Base-by-base conservation (phyloP, 2,888 invertebrate species). In the Lasioglossum lativentre region DNA sequence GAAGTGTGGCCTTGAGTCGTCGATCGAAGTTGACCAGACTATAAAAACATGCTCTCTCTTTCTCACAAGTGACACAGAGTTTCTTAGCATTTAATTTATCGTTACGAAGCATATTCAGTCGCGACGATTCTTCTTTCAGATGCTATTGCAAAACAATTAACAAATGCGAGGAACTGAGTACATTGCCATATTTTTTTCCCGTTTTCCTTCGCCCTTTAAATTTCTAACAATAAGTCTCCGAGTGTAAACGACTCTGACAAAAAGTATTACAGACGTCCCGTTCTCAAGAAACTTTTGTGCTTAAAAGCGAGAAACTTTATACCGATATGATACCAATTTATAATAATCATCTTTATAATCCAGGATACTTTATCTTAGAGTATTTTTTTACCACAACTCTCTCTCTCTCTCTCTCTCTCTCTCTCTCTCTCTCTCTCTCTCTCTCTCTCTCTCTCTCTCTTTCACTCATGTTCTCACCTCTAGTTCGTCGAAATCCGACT, bases 121-220 rank as follows among this genome's bases (percentile, higher is more conserved):
- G 59, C 80, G 47, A 89, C 76, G 78, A 68, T 80, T 70, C 42
- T 76, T 81, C 59, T 74, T 80, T 79, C 66, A 42, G 34, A 45
- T 80, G 59, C 70, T 80, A 75, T 86, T 74, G 76, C 70, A 78
- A 68, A 82, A 66, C 52, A 82, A 90, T 80, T 47, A 73, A 82
- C 52, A 70, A 72, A 82, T 80, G 85, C 80, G 88, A 89, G 88
- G 90, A 89, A 89, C 85, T 88, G 81, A 90, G 86, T 83, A 82
- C 79, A 70, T 86, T 90, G 76, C 72, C 75, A 42, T 79, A 5
- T 40, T 40, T 40, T n/a, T 38, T 80, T 23, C 23, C 4, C 10
- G 19, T 38, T 38, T 38, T 23, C 34, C 12, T 23, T 30, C 19
- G 30, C 34, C 30, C 2, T 63, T 80, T 10, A 80, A 85, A 80